Evolutionary conservation across 2,113 vertebrate genomes (phyloP).

Genomic region (Phalacrocorax brasilianus): DNA sequence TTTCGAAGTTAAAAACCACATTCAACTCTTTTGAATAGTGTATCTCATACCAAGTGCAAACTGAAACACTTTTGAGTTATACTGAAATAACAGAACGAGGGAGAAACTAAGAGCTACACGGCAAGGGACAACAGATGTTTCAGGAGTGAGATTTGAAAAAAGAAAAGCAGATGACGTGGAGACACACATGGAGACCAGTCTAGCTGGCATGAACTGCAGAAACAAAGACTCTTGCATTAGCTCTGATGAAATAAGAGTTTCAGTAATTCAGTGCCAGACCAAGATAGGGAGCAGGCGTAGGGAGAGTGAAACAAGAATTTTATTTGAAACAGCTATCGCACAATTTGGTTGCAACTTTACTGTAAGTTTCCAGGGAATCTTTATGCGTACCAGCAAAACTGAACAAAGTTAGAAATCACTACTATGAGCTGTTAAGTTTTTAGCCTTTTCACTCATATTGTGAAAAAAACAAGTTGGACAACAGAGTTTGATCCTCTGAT

Average conservation of each 20-base stretch:
- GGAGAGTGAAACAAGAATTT: conserved; percentile 50
- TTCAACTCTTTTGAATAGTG: background rate
- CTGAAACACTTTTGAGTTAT: background rate
- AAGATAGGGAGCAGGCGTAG: conserved; percentile 41
- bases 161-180: conserved; percentile 31
- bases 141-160: conserved; percentile 17
- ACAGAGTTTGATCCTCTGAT: background rate
- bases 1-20: background rate
- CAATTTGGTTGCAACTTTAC: background rate
- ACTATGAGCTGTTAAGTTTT: background rate
- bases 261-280: conserved; percentile 59
- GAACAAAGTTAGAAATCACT: background rate
- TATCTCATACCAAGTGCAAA: background rate
- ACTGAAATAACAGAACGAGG: background rate
- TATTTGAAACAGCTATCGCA: conserved; percentile 65
- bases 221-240: conserved; percentile 51
- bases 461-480: background rate
- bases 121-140: conserved; percentile 54
- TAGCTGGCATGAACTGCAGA: conserved; percentile 48
- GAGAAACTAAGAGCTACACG: background rate
- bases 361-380: background rate
- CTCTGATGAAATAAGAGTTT: conserved; percentile 55
- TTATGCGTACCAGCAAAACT: background rate
- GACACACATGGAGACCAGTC: conserved; percentile 50
- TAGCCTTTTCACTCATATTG: background rate